Percentiles rank a stretch among this genome's conserved stretches.
These are phyloP conservation scores for Drosophila ironensis DNA, from an alignment of 1,140 invertebrate genomes.

Conservation along the genomic window DNA sequence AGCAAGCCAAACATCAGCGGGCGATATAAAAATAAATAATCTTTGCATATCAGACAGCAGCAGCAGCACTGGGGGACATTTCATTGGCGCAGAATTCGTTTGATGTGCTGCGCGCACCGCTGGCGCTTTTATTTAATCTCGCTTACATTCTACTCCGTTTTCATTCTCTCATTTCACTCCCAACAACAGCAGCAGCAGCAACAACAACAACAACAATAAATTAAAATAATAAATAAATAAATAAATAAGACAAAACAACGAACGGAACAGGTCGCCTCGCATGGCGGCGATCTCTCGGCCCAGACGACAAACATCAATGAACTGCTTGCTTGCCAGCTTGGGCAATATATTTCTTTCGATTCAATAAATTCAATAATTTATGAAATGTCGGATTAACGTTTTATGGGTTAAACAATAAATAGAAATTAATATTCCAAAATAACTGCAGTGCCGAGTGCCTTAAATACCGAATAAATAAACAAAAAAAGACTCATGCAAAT, in stretches of 20 bases:
- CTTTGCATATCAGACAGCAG: constrained; percentile 70
- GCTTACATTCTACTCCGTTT: constrained; percentile 40
- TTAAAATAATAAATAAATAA: neutral
- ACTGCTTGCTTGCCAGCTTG: constrained; percentile 22
- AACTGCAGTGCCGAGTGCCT: neutral
- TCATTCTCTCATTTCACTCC: constrained; percentile 33
- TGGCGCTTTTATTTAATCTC: constrained; percentile 24
- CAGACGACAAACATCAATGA: constrained; percentile 33
- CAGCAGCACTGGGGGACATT: constrained; percentile 65
- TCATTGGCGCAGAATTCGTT: constrained; percentile 76
- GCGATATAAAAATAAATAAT: constrained; percentile 77
- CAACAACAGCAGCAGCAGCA: constrained; percentile 1
- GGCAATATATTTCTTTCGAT: constrained; percentile 27
- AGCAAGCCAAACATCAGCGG: constrained; percentile 71
- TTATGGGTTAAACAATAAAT: constrained; percentile 15
- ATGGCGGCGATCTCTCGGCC: constrained; percentile 1
- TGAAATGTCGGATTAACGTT: constrained; percentile 28
- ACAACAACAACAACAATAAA: constrained; percentile 4
- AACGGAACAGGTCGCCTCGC: constrained; percentile 27
- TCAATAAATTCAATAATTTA: constrained; percentile 35
- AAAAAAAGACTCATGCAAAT: no score
- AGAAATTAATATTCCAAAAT: neutral
- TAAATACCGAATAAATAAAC: neutral
- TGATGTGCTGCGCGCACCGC: constrained; percentile 63
- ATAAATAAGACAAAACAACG: constrained; percentile 12